Base-by-base conservation (phyloP, 2,113 vertebrate species). In the Alexandromys fortis region DNA sequence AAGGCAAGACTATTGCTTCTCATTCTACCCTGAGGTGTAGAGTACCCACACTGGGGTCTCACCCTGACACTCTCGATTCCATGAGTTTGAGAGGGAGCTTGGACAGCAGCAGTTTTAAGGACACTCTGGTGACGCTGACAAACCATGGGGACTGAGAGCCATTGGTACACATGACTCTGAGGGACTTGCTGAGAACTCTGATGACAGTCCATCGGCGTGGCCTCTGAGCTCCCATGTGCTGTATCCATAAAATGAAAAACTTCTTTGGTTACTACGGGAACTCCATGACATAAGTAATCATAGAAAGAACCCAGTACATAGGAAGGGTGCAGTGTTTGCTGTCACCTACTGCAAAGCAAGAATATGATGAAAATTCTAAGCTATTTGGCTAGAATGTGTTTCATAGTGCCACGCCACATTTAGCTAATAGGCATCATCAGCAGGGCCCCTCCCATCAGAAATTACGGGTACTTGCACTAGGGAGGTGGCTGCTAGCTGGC, bases 401-500 rank as follows among this genome's bases (percentile, higher is more conserved):
- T 61, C 88, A 83, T 42, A 89, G 33, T 42, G 19, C 35, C 68
- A 89, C 13, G 9, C 28, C 38, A 72, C 8, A 42, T 30, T 75
- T 35, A 72, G 17, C 75, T 77, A 77, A 68, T 35, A 24, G 30
- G 42, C 45, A 38, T 58, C 19, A 19, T 89, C 94, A 95, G 97
- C 97, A 94, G 63, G 95, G 96, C 96, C 97, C 96, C 97, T 98
- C 97, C 98, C 98, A 96, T 91, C 97, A 97, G 97, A 98, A 97
- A 98, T 98, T 98, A 98, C 97, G 98, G 98, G 98, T 98, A 98
- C 97, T 98, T 97, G 97, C 97, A 98, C 98, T 98, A 98, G 98
- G 96, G 97, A 98, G 98, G 96, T 90, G 90, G 96, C 87, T 86
- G 96, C 96, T 95, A 96, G 95, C 94, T 95, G 96, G 94, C 94